A percentile compares a stretch with the other conserved stretches of the same genome.
phyloP scores from a whole-genome alignment of 30 jellyfish, hydroid and myxozoan species.

The Hydra vulgaris region DNA sequence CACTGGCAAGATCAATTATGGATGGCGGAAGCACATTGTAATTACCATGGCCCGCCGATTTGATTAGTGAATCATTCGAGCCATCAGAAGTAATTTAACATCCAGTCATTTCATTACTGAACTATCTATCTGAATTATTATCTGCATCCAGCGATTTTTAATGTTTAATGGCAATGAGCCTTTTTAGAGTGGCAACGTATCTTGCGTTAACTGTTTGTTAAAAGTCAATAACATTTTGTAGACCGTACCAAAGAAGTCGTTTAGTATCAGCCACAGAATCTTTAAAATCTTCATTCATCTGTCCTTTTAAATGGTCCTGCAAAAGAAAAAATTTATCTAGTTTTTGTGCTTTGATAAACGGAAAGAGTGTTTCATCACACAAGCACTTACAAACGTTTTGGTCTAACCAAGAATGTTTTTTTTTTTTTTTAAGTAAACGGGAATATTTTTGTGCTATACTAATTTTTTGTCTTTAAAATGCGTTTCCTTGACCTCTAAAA shows the following conservation, averaged over 20 bases:
- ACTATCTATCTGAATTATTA: background rate
- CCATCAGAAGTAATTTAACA: no score
- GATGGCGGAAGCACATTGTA: no score
- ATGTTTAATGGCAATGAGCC: constrained; percentile 16
- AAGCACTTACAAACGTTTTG: constrained; percentile 35
- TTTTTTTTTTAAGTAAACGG: constrained; percentile 31
- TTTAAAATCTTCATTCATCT: constrained; percentile 34
- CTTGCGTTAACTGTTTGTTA: constrained; percentile 16
- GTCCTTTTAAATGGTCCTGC: constrained; percentile 47
- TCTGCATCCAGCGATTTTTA: constrained; percentile 9
- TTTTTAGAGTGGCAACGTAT: background rate
- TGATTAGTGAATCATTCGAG: no score
- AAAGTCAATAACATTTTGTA: constrained; percentile 17
- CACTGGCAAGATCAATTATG: no score
- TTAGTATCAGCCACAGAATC: constrained; percentile 25
- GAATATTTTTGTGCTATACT: constrained; percentile 42
- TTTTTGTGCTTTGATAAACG: background rate
- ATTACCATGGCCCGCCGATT: no score
- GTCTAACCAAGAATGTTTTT: constrained; percentile 57
- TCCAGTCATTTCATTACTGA: background rate
- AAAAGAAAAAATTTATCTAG: constrained; percentile 46
- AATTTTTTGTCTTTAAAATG: background rate
- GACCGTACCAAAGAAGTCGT: constrained; percentile 39
- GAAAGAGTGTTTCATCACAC: constrained; percentile 21
- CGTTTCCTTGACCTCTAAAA: constrained; percentile 47